phyloP scores from a whole-genome alignment of 2,888 invertebrate genomes.

The Tridacna crocea region DNA sequence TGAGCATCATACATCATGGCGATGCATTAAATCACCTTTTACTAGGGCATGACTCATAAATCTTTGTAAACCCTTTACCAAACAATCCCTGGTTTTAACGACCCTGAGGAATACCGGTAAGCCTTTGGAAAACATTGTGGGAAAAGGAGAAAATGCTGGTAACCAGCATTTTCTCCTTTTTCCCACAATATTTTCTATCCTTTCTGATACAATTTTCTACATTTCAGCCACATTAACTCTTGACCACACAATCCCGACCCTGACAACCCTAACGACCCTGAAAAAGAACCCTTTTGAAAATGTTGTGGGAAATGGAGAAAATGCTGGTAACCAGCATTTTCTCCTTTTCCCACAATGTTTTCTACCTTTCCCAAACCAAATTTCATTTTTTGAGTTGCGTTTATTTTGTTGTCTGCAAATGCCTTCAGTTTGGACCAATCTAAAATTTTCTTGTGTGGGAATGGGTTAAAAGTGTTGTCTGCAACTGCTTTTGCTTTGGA shows the following conservation, averaged over 20 bases:
- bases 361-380: not conserved
- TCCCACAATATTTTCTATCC: too few species aligned
- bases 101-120: too few species aligned
- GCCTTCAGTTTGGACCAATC: not conserved
- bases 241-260: not conserved
- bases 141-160: too few species aligned
- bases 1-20: too few species aligned
- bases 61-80: not conserved
- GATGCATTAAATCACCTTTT: too few species aligned
- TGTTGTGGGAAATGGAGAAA: not conserved
- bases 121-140: too few species aligned
- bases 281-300: not conserved
- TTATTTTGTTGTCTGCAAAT: not conserved
- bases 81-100: too few species aligned
- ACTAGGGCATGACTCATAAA: too few species aligned
- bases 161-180: too few species aligned
- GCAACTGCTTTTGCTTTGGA: not conserved
- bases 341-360: conserved; percentile 1
- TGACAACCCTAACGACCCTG: too few species aligned
- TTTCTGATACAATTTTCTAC: too few species aligned
- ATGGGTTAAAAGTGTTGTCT: not conserved
- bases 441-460: not conserved
- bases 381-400: not conserved
- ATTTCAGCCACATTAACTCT: too few species aligned
- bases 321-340: not conserved